Conservation (phyloP, 2,113 vertebrate species). For the Hippocampus zosterae region DNA sequence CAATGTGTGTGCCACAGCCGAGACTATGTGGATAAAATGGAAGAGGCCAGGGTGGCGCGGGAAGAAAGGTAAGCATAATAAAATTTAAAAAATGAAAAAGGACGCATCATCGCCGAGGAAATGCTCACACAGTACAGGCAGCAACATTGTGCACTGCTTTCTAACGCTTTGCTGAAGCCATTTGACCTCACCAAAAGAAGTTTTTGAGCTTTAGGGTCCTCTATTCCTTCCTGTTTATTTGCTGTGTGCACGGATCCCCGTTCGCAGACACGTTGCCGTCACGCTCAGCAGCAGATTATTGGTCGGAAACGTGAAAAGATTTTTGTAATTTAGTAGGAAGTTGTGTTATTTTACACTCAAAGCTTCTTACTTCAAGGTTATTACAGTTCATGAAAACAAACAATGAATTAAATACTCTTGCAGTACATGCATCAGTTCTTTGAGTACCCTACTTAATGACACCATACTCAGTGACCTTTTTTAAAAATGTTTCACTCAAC, state of each 20-base stretch:
- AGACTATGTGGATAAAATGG: slow-evolving; percentile 91
- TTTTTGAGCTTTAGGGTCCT: slow-evolving; percentile 23
- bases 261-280: background rate
- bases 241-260: background rate
- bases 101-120: too few species aligned
- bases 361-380: too few species aligned
- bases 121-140: background rate
- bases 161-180: slow-evolving; percentile 1
- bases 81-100: too few species aligned
- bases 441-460: too few species aligned
- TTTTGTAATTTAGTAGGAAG: background rate
- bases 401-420: too few species aligned
- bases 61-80: slow-evolving; percentile 82
- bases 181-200: slow-evolving; percentile 5
- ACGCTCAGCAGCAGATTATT: background rate
- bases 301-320: background rate
- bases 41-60: slow-evolving; percentile 87
- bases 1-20: slow-evolving; percentile 72
- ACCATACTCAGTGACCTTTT: too few species aligned
- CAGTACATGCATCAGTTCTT: too few species aligned
- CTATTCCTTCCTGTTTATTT: background rate
- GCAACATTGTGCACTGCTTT: background rate
- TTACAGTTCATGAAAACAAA: too few species aligned
- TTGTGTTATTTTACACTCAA: too few species aligned
- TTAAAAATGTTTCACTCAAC: background rate